Base-by-base conservation (phyloP, 2,888 invertebrate genomes). In the Diplazon laetatorius region DNA sequence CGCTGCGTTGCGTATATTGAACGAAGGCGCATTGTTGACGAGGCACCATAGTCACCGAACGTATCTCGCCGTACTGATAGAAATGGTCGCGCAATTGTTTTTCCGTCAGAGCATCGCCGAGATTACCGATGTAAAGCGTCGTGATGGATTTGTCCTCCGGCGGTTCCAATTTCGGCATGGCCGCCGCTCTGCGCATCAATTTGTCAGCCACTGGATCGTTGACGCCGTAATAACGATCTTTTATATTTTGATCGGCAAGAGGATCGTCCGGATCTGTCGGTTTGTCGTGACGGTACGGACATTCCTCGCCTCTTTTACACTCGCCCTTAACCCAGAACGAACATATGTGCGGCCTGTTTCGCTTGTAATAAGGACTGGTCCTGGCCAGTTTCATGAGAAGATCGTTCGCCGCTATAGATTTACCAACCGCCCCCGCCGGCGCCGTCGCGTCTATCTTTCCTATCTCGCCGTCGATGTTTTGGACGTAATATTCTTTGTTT, bases 261-360 rank as follows among this genome's bases (percentile, higher is more conserved):
- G 98, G 98, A 92, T 98, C 98, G 92, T 98, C 98, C 16, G 98
- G 98, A 92, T 99, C 98, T 1, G 98, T 97, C 0, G 98, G 98
- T 89, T 97, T 97, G 89, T 99, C 98, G 87, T 98, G 98, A 44
- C 98, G 93, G 89, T 98, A 98, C 0, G 98, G 98, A 91, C 98
- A 98, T 89, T 99, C 98, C 91, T 99, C 98, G 16, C 98, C 98
- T 90, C 98, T 92, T 87, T 97, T 95, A 90, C 98, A 98, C 91
- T 98, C 98, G 1, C 98, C 98, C 92, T 98, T 99, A n/a, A 98
- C 98, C 97, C 98, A 98, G 91, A 98, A 99, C 0, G 98, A 98
- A 91, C 98, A 98, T 63, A 98, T 97, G 91, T 98, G 98, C 0
- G 98, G 98, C 84, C 97, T 93, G 88, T 98, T 98, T 70, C 98